These are phyloP conservation scores for Glomeris marginata DNA, from an alignment of 2,888 invertebrate species.

Conservation along the genomic window DNA sequence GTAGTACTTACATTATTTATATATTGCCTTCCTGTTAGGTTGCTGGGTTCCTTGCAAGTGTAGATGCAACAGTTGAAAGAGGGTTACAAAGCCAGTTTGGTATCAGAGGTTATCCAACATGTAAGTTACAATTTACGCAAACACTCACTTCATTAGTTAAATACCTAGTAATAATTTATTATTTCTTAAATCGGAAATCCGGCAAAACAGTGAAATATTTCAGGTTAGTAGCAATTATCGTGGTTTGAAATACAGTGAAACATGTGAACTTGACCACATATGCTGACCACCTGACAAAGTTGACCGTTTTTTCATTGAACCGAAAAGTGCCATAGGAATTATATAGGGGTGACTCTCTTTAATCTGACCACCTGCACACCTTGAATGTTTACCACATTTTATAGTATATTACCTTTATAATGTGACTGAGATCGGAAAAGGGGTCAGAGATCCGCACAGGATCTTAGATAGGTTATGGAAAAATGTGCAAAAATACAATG, in stretches of 20 bases:
- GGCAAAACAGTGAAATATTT: conserved; percentile 29
- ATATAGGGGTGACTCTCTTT: too few species aligned
- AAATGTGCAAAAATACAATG: too few species aligned
- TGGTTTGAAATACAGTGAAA: too few species aligned
- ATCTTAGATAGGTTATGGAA: too few species aligned
- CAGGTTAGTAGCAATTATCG: conserved; percentile 28
- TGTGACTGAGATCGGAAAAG: too few species aligned
- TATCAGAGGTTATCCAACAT: conserved; percentile 49
- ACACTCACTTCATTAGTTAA: conserved; percentile 1
- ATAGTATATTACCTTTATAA: too few species aligned
- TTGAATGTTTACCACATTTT: too few species aligned
- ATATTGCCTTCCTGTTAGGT: conserved; percentile 10
- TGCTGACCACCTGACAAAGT: conserved; percentile 6
- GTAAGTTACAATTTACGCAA: conserved; percentile 33
- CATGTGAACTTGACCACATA: too few species aligned
- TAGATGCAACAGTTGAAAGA: conserved; percentile 50
- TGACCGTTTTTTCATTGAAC: neutral
- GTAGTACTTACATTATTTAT: too few species aligned
- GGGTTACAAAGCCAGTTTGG: conserved; percentile 42
- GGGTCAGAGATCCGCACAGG: too few species aligned
- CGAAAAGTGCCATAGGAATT: too few species aligned
- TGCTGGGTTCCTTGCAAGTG: conserved; percentile 37
- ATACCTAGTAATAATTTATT: conserved; percentile 2
- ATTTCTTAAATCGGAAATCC: conserved; percentile 1
- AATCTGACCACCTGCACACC: too few species aligned